Conservation (phyloP, 2,797 vertebrate species). For the Chromis chromis region DNA sequence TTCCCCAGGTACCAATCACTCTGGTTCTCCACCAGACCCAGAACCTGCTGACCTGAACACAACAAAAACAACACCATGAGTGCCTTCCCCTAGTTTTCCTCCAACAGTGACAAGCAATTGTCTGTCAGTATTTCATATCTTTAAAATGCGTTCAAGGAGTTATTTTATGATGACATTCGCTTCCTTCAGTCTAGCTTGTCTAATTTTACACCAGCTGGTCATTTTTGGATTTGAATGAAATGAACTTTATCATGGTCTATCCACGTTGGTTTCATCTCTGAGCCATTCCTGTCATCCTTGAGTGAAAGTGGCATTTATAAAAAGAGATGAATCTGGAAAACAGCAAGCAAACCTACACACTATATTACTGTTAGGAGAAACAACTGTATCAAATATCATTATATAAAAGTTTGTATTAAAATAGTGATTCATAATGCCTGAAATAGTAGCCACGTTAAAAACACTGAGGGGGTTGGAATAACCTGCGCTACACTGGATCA, state of each 20-base stretch:
- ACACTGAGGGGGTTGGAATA: too few species aligned
- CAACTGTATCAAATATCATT: too few species aligned
- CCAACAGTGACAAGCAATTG: too few species aligned
- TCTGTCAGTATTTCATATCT: not conserved
- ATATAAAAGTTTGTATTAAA: not conserved
- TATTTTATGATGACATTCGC: too few species aligned
- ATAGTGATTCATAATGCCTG: not conserved
- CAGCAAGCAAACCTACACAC: not conserved
- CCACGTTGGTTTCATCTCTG: not conserved
- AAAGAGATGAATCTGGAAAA: not conserved
- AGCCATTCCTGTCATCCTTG: not conserved
- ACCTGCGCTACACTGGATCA: too few species aligned
- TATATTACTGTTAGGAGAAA: not conserved
- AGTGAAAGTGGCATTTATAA: not conserved
- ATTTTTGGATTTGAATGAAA: too few species aligned
- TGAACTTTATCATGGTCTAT: too few species aligned
- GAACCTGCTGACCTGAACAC: conserved; percentile 92
- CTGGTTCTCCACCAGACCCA: conserved; percentile 98
- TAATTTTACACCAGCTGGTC: too few species aligned
- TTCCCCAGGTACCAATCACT: conserved; percentile 99
- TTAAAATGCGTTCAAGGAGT: not conserved
- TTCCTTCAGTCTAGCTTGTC: too few species aligned
- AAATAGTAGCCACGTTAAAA: not conserved
- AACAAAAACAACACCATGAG: conserved; percentile 10
- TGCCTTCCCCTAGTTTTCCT: not conserved